Percentiles rank a stretch among this genome's conserved stretches.
phyloP scores from a whole-genome alignment of 2,113 vertebrate species.

The Symphodus melops region DNA sequence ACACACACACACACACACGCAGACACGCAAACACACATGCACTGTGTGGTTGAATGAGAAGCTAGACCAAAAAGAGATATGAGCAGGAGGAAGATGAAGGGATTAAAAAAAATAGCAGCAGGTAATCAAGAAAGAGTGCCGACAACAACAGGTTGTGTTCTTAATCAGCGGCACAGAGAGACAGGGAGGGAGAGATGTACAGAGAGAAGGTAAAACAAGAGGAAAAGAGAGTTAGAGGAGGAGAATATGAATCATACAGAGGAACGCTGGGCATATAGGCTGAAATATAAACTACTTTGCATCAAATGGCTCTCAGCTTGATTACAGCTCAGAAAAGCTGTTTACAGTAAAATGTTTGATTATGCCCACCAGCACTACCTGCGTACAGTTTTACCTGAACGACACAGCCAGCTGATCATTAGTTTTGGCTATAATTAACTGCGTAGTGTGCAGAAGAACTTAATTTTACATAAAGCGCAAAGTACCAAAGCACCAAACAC shows the following conservation, averaged over 20 bases:
- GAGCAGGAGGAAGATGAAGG: conserved; percentile 69
- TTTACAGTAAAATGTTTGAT: conserved; percentile 64
- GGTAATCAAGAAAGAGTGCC: conserved; percentile 78
- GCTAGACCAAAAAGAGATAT: conserved; percentile 67
- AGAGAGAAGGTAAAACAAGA: conserved; percentile 41
- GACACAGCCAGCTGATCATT: conserved; percentile 59
- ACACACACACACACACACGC: conserved; percentile 21
- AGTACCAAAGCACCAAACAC: not conserved
- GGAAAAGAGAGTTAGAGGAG: not conserved
- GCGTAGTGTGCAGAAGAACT: conserved; percentile 32
- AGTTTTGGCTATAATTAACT: conserved; percentile 63
- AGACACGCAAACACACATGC: not conserved
- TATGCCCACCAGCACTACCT: conserved; percentile 35
- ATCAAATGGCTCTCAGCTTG: conserved; percentile 66
- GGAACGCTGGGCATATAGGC: conserved; percentile 37
- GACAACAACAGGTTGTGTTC: conserved; percentile 79
- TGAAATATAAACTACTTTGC: conserved; percentile 66
- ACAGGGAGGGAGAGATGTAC: conserved; percentile 27
- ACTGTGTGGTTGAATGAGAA: conserved; percentile 66
- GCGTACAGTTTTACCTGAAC: conserved; percentile 37
- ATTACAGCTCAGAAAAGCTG: conserved; percentile 68
- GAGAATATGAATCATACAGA: conserved; percentile 9
- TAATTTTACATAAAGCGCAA: conserved; percentile 28
- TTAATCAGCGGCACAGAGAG: conserved; percentile 71
- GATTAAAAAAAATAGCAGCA: conserved; percentile 66